Conservation (phyloP, 2,888 invertebrate species). For the Pristionchus fissidentatus region DNA sequence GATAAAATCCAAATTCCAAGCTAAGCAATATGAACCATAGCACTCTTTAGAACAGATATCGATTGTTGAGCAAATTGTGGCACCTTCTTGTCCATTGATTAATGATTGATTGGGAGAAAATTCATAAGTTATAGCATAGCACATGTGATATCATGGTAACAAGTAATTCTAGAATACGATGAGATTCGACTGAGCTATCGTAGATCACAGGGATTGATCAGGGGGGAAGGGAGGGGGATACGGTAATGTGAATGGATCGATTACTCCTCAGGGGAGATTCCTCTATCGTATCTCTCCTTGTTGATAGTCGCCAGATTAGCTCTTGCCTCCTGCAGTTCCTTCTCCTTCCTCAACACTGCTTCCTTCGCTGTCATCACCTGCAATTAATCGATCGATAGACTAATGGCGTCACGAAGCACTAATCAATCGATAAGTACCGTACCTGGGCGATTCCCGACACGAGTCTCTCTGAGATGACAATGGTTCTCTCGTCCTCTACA, state of each 20-base stretch:
- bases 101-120: not conserved
- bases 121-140: constrained; percentile 39
- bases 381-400: not conserved
- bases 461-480: constrained; percentile 90
- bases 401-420: too few relatives aligned
- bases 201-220: constrained; percentile 34
- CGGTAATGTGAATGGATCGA: not conserved
- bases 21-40: not conserved
- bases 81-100: constrained; percentile 13
- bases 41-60: constrained; percentile 7
- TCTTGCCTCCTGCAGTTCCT: constrained; percentile 88
- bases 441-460: constrained; percentile 81
- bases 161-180: constrained; percentile 28
- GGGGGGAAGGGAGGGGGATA: constrained; percentile 2
- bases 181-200: constrained; percentile 34
- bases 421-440: not conserved
- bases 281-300: constrained; percentile 86
- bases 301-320: constrained; percentile 90
- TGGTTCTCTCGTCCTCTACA: constrained; percentile 91
- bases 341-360: constrained; percentile 90
- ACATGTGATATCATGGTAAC: constrained; percentile 35
- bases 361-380: constrained; percentile 78
- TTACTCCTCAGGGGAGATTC: constrained; percentile 40
- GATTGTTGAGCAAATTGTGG: constrained; percentile 15
- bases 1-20: not conserved